Evolutionary conservation across 2,113 vertebrate genomes (phyloP).

Genomic region (Brachypodius melanocephalos): DNA sequence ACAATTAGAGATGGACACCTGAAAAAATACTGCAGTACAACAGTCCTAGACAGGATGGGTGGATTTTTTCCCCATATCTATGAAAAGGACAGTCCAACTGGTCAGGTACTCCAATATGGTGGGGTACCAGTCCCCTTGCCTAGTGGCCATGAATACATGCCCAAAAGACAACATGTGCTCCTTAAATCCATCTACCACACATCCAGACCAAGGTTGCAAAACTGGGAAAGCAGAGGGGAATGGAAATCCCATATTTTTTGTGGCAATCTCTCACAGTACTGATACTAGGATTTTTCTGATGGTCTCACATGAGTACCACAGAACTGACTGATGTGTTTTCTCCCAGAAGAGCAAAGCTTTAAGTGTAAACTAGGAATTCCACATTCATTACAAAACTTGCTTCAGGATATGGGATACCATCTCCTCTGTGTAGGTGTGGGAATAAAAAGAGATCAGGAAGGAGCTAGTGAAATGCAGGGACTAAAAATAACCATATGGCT

Average conservation of each 20-base stretch:
- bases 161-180: fast-evolving
- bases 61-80: neutral
- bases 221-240: neutral
- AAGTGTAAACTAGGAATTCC: neutral
- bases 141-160: too few species aligned
- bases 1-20: neutral
- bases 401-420: neutral
- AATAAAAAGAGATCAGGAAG: neutral
- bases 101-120: neutral
- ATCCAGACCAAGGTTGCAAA: neutral
- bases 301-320: neutral
- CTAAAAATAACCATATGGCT: neutral
- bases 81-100: neutral
- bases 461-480: neutral
- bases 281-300: neutral
- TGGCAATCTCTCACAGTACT: neutral
- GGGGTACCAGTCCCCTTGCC: neutral
- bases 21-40: neutral
- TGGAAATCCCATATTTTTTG: neutral
- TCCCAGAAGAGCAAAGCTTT: neutral
- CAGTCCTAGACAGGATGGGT: fast-evolving
- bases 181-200: neutral
- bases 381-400: neutral
- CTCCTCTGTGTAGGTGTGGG: neutral
- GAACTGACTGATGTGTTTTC: neutral